Evolutionary conservation across 2,888 invertebrate species (phyloP), one percentile per base, ranked within the genome.

Genomic region (Parasteatoda lunata): DNA sequence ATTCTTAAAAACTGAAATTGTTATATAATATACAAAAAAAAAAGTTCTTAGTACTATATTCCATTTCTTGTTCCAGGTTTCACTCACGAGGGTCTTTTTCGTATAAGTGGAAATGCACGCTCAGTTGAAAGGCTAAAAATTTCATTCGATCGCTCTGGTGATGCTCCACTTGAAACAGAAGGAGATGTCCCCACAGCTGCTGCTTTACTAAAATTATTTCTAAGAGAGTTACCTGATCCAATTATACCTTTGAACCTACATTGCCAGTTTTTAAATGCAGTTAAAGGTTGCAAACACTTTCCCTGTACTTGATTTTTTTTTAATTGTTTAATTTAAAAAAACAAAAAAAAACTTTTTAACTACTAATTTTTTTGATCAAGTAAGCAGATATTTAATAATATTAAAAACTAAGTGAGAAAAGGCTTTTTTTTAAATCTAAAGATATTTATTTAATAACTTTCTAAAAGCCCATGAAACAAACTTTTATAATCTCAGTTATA

Each of bases 171-270:
- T 86, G 93, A 93, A 85, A 92, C 92, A 59, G 91, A 92, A 69
- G 93, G 92, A 11, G 94, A 94, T 90, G 92, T 93, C 49, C 93
- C 93, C 88, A 93, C 94, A 3, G 93, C 94, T 7, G 94, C 94
- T 3, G 93, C 93, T 4, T 91, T 94, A 69, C 92, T 94, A 64
- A 93, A 94, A 88, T 92, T 93, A 79, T 94, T 93, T 90, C 91
- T 94, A 54, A 92, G 94, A 89, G 94, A 94, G 90, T 91, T 94
- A 78, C 93, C 93, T 8, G 92, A 93, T 89, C 92, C 93, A 45
- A 92, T 94, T 66, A 92, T 94, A 71, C 93, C 93, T 30, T 91
- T 91, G 71, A 77, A 90, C 48, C 90, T 91, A 84, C 92, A 92
- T 5, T 89, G 90, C 48, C 89, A 90, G 48, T 92, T 93, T 90